A percentile compares a stretch with the other conserved stretches of the same genome.
These are phyloP conservation scores for Spilarctia lutea DNA, from an alignment of 2,888 invertebrate species.

Conservation along the genomic window DNA sequence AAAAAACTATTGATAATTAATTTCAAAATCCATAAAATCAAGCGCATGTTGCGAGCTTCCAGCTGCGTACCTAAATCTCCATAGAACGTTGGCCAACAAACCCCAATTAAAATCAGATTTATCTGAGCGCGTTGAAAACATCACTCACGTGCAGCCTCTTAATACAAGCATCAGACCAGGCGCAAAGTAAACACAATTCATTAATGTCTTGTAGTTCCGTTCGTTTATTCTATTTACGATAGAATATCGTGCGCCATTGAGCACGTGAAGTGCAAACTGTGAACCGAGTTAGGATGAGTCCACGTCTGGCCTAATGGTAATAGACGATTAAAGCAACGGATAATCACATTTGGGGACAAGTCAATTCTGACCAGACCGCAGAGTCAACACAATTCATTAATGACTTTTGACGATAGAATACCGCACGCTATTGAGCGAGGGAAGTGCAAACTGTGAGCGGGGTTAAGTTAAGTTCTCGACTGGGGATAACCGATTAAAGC, in stretches of 20 bases:
- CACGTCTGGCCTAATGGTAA: slow-evolving; percentile 3
- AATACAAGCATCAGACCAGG: slow-evolving; percentile 4
- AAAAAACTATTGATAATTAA: no score
- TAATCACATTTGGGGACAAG: background rate
- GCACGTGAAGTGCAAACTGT: slow-evolving; percentile 1
- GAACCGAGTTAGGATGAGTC: background rate
- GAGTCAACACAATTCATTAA: slow-evolving; percentile 35
- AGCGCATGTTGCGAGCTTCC: background rate
- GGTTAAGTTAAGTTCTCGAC: no score
- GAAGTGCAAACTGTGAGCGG: no score
- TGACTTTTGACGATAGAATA: slow-evolving; percentile 28
- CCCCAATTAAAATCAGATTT: background rate
- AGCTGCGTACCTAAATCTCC: background rate
- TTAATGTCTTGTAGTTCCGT: slow-evolving; percentile 31
- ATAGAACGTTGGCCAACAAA: background rate
- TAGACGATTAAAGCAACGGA: background rate
- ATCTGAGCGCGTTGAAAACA: background rate
- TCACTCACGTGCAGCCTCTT: slow-evolving; percentile 9
- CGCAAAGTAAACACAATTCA: slow-evolving; percentile 34
- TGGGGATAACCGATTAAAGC: background rate
- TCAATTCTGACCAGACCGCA: slow-evolving; percentile 4
- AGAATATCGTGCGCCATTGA: slow-evolving; percentile 17
- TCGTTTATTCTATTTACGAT: slow-evolving; percentile 31
- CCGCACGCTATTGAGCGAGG: no score
- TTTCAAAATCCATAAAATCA: background rate